phyloP scores from a whole-genome alignment of 2,113 vertebrate species.

The Brienomyrus brachyistius region DNA sequence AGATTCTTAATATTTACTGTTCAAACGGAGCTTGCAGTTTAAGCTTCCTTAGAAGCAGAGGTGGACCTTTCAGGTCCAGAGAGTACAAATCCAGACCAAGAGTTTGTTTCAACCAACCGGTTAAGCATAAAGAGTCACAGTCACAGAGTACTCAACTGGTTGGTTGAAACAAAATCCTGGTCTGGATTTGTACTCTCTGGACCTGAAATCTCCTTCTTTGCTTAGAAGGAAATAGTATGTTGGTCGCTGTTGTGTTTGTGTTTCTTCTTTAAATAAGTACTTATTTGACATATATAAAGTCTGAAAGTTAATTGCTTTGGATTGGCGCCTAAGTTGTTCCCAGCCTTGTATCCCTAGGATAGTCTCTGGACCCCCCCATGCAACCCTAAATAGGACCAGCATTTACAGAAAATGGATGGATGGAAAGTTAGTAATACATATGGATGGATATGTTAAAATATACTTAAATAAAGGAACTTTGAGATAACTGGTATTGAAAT shows the following conservation, averaged over 20 bases:
- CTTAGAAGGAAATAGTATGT: neutral
- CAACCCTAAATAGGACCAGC: neutral
- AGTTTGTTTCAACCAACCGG: too few species aligned
- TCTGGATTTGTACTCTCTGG: too few species aligned
- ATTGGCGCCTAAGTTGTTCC: neutral
- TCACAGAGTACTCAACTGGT: too few species aligned
- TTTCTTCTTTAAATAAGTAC: neutral
- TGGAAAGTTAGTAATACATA: neutral
- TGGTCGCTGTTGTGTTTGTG: neutral
- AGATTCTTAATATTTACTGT: neutral
- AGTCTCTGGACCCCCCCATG: neutral
- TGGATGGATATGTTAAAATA: neutral
- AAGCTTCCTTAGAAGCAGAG: too few species aligned
- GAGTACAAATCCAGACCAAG: too few species aligned
- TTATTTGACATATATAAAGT: neutral
- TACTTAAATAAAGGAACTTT: neutral
- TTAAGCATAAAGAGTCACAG: too few species aligned
- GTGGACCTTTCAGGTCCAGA: too few species aligned
- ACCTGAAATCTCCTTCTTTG: too few species aligned
- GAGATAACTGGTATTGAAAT: neutral
- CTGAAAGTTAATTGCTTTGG: neutral
- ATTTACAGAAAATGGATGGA: neutral
- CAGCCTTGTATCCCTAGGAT: neutral
- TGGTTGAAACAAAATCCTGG: too few species aligned
- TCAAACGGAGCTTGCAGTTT: neutral